Percentiles rank a stretch among this genome's conserved stretches.
Conservation (phyloP, 2,888 invertebrate species). For the Synanthedon vespiformis region DNA sequence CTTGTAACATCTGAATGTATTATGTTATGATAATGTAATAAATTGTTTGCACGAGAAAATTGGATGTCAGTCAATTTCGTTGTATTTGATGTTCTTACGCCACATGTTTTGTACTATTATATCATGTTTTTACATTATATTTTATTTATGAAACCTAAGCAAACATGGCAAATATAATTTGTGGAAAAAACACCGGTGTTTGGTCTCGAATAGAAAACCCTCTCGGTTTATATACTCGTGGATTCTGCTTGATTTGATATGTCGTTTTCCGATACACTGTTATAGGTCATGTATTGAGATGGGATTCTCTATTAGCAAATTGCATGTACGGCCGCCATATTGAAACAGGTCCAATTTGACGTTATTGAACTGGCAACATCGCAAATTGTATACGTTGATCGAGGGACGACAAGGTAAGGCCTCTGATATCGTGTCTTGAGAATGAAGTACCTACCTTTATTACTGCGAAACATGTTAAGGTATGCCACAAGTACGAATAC, state of each 20-base stretch:
- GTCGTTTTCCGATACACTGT: background rate
- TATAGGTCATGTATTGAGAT: background rate
- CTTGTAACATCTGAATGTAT: background rate
- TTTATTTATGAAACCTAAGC: too few species aligned
- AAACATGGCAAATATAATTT: too few species aligned
- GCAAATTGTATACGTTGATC: conserved; percentile 2
- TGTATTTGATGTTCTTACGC: too few species aligned
- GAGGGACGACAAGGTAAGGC: background rate
- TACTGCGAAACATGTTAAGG: too few species aligned
- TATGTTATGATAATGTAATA: background rate
- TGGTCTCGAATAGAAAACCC: too few species aligned
- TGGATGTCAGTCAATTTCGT: background rate
- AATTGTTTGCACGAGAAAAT: background rate
- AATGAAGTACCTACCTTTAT: background rate
- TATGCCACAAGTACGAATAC: too few species aligned
- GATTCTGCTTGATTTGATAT: too few species aligned
- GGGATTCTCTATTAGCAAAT: conserved; percentile 3
- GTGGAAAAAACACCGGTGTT: too few species aligned
- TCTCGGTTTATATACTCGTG: too few species aligned
- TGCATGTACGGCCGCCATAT: conserved; percentile 2
- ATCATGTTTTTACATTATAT: too few species aligned
- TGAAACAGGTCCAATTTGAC: conserved; percentile 3
- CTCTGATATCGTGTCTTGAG: background rate
- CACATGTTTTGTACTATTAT: too few species aligned
- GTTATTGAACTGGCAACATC: background rate